phyloP scores from a whole-genome alignment of 1,140 invertebrate genomes.

The Tetramorium alpestre region DNA sequence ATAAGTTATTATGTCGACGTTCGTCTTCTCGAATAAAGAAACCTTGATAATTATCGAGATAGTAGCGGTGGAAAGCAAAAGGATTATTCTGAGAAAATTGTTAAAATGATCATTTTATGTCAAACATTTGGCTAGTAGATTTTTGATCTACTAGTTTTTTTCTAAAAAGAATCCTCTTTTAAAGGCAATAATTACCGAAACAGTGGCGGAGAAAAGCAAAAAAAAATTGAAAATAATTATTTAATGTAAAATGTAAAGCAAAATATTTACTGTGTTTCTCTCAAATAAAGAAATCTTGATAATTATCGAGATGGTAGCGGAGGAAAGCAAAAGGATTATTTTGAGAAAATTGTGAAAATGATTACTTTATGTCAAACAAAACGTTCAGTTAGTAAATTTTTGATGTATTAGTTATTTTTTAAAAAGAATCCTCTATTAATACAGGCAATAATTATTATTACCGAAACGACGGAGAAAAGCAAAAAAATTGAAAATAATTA shows the following conservation, averaged over 20 bases:
- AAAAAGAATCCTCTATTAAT: too few relatives aligned
- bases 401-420: too few relatives aligned
- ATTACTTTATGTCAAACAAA: background rate
- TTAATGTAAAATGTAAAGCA: too few relatives aligned
- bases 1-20: constrained; percentile 3
- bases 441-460: too few relatives aligned
- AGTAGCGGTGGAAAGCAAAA: background rate
- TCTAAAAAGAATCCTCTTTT: too few relatives aligned
- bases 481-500: too few relatives aligned
- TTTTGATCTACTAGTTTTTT: too few relatives aligned
- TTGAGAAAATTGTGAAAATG: background rate
- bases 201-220: too few relatives aligned
- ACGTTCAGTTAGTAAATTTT: background rate
- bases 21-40: background rate
- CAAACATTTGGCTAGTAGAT: background rate
- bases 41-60: background rate
- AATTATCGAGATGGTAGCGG: background rate
- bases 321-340: background rate
- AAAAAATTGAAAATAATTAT: too few relatives aligned
- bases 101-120: background rate
- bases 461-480: too few relatives aligned
- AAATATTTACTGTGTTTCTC: too few relatives aligned
- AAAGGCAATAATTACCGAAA: too few relatives aligned
- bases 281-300: background rate
- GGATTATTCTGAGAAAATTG: background rate